These are phyloP conservation scores for Bursaphelenchus mucronatus DNA, from an alignment of 1,140 invertebrate genomes.

Conservation along the genomic window DNA sequence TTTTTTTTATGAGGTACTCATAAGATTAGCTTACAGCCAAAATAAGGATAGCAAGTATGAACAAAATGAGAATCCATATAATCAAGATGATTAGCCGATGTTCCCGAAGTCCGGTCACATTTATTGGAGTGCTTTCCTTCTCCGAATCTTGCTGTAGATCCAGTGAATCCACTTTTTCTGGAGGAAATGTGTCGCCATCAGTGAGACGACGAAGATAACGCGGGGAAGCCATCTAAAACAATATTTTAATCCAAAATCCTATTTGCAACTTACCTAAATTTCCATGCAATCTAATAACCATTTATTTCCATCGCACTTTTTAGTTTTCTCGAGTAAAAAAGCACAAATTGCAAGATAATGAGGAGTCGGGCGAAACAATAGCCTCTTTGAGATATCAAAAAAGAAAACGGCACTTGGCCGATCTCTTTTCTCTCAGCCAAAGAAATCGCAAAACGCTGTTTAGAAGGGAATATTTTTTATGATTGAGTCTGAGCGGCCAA, in stretches of 20 bases:
- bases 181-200: neutral
- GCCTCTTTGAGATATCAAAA: too few relatives aligned
- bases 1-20: slow-evolving; percentile 1
- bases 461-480: too few relatives aligned
- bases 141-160: too few relatives aligned
- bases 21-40: slow-evolving; percentile 30
- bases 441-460: neutral
- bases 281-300: too few relatives aligned
- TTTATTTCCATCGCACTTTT: too few relatives aligned
- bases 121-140: slow-evolving; percentile 6
- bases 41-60: slow-evolving; percentile 33
- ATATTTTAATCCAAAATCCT: too few relatives aligned
- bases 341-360: too few relatives aligned
- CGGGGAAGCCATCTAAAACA: slow-evolving; percentile 6
- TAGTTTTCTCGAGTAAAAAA: too few relatives aligned
- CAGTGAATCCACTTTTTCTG: too few relatives aligned
- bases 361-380: too few relatives aligned
- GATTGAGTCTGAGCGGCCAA: too few relatives aligned
- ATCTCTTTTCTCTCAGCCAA: neutral
- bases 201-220: slow-evolving; percentile 12
- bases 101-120: slow-evolving; percentile 39
- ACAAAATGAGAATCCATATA: slow-evolving; percentile 39
- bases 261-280: too few relatives aligned
- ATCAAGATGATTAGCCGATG: slow-evolving; percentile 34
- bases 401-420: neutral